Evolutionary conservation across 2,888 invertebrate species (phyloP).

Genomic region (Bimastos eiseni): DNA sequence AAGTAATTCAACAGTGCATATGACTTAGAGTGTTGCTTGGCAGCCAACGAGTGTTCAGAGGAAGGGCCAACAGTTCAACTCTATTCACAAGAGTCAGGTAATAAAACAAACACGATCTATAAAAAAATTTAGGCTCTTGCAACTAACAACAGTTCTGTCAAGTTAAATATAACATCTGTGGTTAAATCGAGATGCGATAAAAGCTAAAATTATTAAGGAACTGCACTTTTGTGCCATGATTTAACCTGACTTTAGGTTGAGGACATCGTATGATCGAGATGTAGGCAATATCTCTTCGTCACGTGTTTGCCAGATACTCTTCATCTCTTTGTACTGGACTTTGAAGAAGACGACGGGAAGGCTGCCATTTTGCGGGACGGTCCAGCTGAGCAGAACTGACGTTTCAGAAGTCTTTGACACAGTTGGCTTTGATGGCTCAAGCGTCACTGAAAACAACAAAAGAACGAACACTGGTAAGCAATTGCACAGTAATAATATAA

Average conservation of each 20-base stretch:
- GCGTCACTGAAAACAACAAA: neutral
- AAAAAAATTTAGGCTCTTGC: neutral
- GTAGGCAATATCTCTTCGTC: slow-evolving; percentile 80
- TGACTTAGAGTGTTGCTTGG: neutral
- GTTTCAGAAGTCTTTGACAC: slow-evolving; percentile 84
- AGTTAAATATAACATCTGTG: neutral
- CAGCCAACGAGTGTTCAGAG: neutral
- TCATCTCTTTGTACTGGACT: slow-evolving; percentile 73
- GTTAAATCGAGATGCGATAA: neutral
- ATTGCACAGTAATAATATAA: neutral
- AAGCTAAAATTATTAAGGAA: neutral
- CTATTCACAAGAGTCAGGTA: neutral
- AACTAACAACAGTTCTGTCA: neutral
- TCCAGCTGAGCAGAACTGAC: slow-evolving; percentile 90
- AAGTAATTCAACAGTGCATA: neutral
- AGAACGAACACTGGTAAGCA: neutral
- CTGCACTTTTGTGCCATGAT: neutral
- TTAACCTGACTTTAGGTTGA: slow-evolving; percentile 73
- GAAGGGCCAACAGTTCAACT: neutral
- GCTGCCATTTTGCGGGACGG: slow-evolving; percentile 78
- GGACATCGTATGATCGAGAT: slow-evolving; percentile 77
- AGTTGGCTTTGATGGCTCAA: slow-evolving; percentile 76
- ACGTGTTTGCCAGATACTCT: slow-evolving; percentile 74
- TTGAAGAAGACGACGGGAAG: slow-evolving; percentile 80
- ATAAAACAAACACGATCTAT: neutral